A percentile compares a stretch with the other conserved stretches of the same genome.
These are phyloP conservation scores for Semnornis frantzii DNA, from an alignment of 2,113 vertebrate species.

Conservation along the genomic window DNA sequence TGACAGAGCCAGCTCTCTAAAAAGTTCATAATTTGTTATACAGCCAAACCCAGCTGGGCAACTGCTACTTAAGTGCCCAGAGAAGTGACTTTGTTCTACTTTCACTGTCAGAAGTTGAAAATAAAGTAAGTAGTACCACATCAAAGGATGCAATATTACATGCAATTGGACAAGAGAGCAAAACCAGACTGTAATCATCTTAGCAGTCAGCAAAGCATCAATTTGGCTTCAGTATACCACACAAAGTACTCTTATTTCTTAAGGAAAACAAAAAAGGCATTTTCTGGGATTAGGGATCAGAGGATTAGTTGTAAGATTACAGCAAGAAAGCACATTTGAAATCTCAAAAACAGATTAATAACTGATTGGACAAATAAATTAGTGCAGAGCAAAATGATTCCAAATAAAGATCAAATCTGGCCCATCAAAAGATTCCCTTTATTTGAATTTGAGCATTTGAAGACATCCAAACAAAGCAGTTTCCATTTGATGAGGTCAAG, in stretches of 20 bases:
- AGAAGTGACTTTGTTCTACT: not conserved
- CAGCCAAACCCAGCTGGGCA: not conserved
- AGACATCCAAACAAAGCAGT: slow-evolving; percentile 39
- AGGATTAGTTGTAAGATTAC: slow-evolving; percentile 98
- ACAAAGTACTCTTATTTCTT: slow-evolving; percentile 42
- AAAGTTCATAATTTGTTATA: not conserved
- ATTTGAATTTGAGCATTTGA: slow-evolving; percentile 59
- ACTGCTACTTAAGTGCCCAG: not conserved
- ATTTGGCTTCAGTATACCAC: slow-evolving; percentile 61
- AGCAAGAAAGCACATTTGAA: slow-evolving; percentile 91
- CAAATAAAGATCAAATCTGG: slow-evolving; percentile 73
- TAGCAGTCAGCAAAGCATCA: slow-evolving; percentile 69
- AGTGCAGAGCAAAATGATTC: slow-evolving; percentile 76
- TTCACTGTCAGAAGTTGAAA: not conserved
- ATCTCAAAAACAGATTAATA: slow-evolving; percentile 75
- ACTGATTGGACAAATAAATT: slow-evolving; percentile 84
- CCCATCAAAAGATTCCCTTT: not conserved
- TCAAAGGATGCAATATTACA: slow-evolving; percentile 5
- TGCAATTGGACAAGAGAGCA: not conserved
- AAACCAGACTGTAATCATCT: slow-evolving; percentile 28
- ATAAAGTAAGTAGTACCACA: not conserved
- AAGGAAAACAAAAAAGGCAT: slow-evolving; percentile 60
- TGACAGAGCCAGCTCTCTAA: not conserved
- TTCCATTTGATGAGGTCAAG: slow-evolving; percentile 17
- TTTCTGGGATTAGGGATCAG: slow-evolving; percentile 74